phyloP scores from a whole-genome alignment of 2,113 vertebrate genomes.

The Trachemys scripta region DNA sequence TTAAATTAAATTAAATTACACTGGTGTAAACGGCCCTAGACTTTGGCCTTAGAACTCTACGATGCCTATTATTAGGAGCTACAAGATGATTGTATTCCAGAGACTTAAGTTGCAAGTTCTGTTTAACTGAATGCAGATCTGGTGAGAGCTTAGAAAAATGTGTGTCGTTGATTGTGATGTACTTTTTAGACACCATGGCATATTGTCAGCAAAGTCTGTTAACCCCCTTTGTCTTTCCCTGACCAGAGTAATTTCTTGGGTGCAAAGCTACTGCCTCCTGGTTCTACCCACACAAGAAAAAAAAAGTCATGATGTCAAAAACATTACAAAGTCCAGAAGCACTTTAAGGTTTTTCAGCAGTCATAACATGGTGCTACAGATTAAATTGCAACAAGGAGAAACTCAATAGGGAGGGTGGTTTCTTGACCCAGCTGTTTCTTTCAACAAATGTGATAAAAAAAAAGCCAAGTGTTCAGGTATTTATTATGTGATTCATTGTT shows the following conservation, averaged over 20 bases:
- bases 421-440: slow-evolving; percentile 49
- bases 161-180: background rate
- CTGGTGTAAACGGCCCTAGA: background rate
- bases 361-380: slow-evolving; percentile 64
- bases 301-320: slow-evolving; percentile 23
- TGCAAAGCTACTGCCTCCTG: background rate
- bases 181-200: background rate
- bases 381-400: slow-evolving; percentile 46
- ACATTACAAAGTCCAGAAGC: slow-evolving; percentile 68
- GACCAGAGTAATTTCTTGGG: slow-evolving; percentile 8
- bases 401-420: background rate
- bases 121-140: background rate
- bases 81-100: background rate
- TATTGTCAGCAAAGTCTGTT: background rate
- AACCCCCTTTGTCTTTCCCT: background rate
- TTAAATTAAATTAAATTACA: background rate
- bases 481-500: slow-evolving; percentile 62
- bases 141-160: background rate
- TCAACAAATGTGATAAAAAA: slow-evolving; percentile 26
- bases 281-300: background rate
- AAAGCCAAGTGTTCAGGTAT: slow-evolving; percentile 32
- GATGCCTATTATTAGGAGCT: background rate
- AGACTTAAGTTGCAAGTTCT: background rate
- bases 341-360: slow-evolving; percentile 57
- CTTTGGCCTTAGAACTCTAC: background rate